Evolutionary conservation across 1,140 invertebrate genomes (phyloP), one percentile per base, ranked within the genome.

Genomic region (Homalodisca vitripennis): DNA sequence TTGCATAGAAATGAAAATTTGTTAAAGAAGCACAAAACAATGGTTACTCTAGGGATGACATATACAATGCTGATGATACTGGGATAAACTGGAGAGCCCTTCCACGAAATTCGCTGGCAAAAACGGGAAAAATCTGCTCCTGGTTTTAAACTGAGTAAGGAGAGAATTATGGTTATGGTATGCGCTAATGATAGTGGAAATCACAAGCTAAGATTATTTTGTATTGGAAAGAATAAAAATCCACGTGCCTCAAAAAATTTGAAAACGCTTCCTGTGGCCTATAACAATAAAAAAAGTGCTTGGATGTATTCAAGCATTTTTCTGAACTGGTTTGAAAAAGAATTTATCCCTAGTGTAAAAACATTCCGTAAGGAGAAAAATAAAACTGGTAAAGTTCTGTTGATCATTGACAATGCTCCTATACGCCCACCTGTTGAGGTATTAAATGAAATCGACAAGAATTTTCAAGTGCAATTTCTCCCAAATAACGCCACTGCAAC

Each of bases 401-500:
- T 83, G 60, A 72, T 83, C 69, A 55, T 82, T 14, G 81, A 84
- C 73, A 83, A 82, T 73, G 79, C 77, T 57, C 72, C 79, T 31
- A 77, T 77, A 32, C 80, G 83, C 76, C 73, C 75, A 64, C 71
- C 71, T 27, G 69, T 70, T 51, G 74, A 79, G 70, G 30, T 74
- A 57, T 71, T 78, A 71, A 73, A 78, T 66, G 65, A 71, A 65
- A 72, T 80, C 60, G 74, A 76, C 66, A 72, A 75, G 47, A 72
- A 75, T 71, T 77, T 82, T 66, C 79, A 73, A 70, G 69, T 79
- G 1, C 75, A 75, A 64, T 83, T 80, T 76, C 74, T 84, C 41
- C 82, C 82, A 41, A 75, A 79, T 64, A 83, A 83, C 69, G 78
- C 78, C 0, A 83, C 81, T 60, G 75, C 76, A 0, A 71, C 80